Conservation (phyloP, 2,888 invertebrate species). For the Ophion obscuratus region DNA sequence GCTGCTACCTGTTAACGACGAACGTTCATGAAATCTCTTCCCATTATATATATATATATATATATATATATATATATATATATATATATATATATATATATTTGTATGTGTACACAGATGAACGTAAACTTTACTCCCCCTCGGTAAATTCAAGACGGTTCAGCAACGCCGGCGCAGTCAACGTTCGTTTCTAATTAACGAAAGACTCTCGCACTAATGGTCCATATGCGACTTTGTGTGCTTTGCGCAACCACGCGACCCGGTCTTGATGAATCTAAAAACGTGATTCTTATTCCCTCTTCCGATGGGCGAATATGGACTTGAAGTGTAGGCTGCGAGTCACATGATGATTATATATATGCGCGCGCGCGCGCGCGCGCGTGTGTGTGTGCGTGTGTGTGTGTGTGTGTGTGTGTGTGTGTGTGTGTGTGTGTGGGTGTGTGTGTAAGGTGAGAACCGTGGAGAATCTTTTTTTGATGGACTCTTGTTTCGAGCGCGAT, state of each 20-base stretch:
- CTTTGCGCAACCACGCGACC: constrained; percentile 46
- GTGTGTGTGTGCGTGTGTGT: constrained; percentile 10
- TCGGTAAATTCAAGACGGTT: constrained; percentile 21
- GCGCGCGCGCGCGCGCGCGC: too few species aligned
- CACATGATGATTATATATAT: not conserved
- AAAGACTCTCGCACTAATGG: constrained; percentile 46
- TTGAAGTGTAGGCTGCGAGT: not conserved
- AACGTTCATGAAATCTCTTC: constrained; percentile 42
- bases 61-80: not conserved
- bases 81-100: not conserved
- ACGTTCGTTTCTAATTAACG: constrained; percentile 66
- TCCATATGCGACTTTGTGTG: constrained; percentile 36
- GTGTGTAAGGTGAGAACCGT: constrained; percentile 58
- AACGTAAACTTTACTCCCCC: constrained; percentile 26
- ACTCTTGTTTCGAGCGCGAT: not conserved
- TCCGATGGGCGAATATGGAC: not conserved
- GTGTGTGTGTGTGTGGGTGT: constrained; percentile 24
- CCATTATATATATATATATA: not conserved
- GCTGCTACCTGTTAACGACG: constrained; percentile 66
- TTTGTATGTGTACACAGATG: constrained; percentile 5
- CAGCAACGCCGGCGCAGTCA: constrained; percentile 43
- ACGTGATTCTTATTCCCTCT: constrained; percentile 40
- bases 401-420: not conserved
- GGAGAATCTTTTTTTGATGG: constrained; percentile 36
- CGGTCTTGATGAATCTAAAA: constrained; percentile 38